Base-by-base conservation (phyloP, 2,113 vertebrate genomes). In the Platanista minor region DNA sequence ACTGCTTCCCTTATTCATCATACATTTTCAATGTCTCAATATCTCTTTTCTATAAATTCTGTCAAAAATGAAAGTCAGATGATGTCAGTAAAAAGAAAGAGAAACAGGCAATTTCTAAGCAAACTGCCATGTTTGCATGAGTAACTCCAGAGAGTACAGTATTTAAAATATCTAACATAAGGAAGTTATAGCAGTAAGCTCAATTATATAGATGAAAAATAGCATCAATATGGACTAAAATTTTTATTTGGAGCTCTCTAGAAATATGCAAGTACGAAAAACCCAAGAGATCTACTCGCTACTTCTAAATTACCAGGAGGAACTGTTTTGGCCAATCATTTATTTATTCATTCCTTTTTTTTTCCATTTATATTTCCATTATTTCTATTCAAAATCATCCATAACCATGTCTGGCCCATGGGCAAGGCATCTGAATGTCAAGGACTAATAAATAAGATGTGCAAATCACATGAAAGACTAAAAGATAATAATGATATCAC, bases 1-100 rank as follows among this genome's bases (percentile, higher is more conserved):
- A 97, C 96, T 75, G 67, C 41, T 89, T 72, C 31, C 33, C 8
- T 91, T 80, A 89, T 62, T 95, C 66, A 96, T 95, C 59, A 61
- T 64, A 75, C 25, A 75, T 59, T 91, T 80, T 94, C 39, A 95
- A 12, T 67, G 12, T 81, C 96, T 95, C 64, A 92, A 21, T 86
- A 80, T 46, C 10, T 84, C 67, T 88, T 89, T 54, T 85, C 23
- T 82, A 66, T 46, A 18, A 96, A 91, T 88, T 97, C 20, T 96
- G 23, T 85, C 43, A 95, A 86, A 77, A 94, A 54, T 62, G 25
- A 69, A 88, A 96, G 27, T 81, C 62, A 95, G 41, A 81, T 77
- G 29, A 86, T 46, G 17, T 25, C 41, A 93, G 77, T 66, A 72
- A 43, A 81, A 52, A 90, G 64, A 71, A 49, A 72, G 71, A 62